Evolutionary conservation across 2,888 invertebrate species (phyloP).

Genomic region (Petrolisthes cinctipes): DNA sequence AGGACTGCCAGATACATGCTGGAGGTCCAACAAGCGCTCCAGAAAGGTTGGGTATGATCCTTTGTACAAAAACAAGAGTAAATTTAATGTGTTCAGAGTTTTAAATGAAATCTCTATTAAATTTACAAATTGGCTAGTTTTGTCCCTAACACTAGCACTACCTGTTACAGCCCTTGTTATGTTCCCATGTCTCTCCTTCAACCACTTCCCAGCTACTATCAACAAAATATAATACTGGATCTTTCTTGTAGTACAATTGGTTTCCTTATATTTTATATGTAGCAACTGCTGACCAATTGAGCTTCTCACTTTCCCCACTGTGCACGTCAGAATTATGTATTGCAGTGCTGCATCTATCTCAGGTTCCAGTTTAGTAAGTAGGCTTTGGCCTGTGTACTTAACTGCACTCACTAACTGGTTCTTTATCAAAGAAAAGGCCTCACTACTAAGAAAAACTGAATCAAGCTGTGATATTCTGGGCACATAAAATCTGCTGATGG

Average conservation of each 20-base stretch:
- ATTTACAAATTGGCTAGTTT: conserved; percentile 19
- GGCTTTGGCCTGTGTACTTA: conserved; percentile 40
- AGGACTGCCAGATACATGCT: conserved; percentile 26
- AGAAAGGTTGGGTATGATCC: conserved; percentile 54
- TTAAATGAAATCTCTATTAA: conserved; percentile 39
- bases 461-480: conserved; percentile 62
- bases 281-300: conserved; percentile 63
- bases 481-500: conserved; percentile 2
- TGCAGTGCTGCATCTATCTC: conserved; percentile 59
- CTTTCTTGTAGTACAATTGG: conserved; percentile 10
- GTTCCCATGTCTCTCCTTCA: conserved; percentile 41
- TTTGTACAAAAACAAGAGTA: conserved; percentile 49
- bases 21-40: conserved; percentile 49
- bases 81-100: conserved; percentile 38
- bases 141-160: conserved; percentile 19
- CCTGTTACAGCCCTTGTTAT: conserved; percentile 13
- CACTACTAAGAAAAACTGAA: conserved; percentile 49
- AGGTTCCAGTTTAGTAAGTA: conserved; percentile 55
- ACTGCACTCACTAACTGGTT: conserved; percentile 47
- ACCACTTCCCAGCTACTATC: conserved; percentile 54
- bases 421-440: conserved; percentile 54
- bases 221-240: conserved; percentile 33
- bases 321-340: conserved; percentile 40
- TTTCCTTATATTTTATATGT: conserved; percentile 51
- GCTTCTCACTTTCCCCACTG: conserved; percentile 42